Conservation (phyloP, 1,140 invertebrate species). For the Ceratina australensis region DNA sequence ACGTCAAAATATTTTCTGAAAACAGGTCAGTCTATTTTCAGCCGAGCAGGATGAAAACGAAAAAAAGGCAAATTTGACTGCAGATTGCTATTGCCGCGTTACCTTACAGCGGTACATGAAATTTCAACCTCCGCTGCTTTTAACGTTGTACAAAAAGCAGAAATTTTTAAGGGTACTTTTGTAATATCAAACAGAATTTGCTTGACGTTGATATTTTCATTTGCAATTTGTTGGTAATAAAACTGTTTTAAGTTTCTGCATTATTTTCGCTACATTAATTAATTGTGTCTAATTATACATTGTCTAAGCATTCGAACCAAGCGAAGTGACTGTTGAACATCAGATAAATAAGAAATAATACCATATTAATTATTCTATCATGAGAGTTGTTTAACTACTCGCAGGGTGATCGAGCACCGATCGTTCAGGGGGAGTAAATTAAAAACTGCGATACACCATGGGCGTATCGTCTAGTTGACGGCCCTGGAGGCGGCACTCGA, state of each 20-base stretch:
- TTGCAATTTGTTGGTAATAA: background rate
- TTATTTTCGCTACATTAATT: too few relatives aligned
- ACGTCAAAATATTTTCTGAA: slow-evolving; percentile 18
- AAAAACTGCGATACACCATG: slow-evolving; percentile 57
- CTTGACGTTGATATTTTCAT: background rate
- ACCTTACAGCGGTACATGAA: slow-evolving; percentile 1
- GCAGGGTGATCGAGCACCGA: background rate
- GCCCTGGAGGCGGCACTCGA: slow-evolving; percentile 32
- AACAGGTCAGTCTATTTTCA: slow-evolving; percentile 26
- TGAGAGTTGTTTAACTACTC: background rate
- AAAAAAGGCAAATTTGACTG: slow-evolving; percentile 12
- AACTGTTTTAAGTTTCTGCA: background rate
- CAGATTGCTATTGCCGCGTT: slow-evolving; percentile 21
- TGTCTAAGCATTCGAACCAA: too few relatives aligned
- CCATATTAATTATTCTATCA: too few relatives aligned
- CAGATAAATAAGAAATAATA: too few relatives aligned
- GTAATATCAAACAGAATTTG: background rate
- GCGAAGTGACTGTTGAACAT: too few relatives aligned
- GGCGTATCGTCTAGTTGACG: slow-evolving; percentile 44
- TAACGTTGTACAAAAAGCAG: background rate
- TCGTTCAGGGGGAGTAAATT: slow-evolving; percentile 45
- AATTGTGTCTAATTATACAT: too few relatives aligned
- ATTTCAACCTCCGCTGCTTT: background rate
- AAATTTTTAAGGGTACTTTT: background rate
- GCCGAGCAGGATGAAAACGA: slow-evolving; percentile 9